A percentile compares a stretch with the other conserved stretches of the same genome.
phyloP scores from a whole-genome alignment of 37 sponge, comb jelly and placozoan genomes.

The Haliclona indistincta region DNA sequence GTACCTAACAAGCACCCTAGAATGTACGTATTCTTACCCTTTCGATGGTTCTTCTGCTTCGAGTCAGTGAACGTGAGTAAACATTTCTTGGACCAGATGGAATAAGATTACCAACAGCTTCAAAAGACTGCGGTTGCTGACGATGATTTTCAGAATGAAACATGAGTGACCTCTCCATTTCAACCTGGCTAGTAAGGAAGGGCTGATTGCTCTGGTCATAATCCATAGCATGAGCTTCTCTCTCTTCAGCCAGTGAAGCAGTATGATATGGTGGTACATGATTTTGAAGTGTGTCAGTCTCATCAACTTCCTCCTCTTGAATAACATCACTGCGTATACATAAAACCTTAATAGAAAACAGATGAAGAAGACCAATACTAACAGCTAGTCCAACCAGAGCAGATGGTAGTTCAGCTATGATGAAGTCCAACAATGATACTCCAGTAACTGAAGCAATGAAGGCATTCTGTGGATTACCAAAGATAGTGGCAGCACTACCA shows the following conservation, averaged over 20 bases:
- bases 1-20: too few relatives aligned
- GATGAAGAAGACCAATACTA: conserved; percentile 48
- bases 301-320: not conserved
- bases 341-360: not conserved
- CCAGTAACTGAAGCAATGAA: conserved; percentile 51
- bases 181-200: conserved; percentile 9
- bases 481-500: conserved; percentile 69
- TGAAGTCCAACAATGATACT: conserved; percentile 35
- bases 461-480: conserved; percentile 74
- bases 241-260: not conserved
- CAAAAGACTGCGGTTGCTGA: not conserved
- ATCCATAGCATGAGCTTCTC: not conserved
- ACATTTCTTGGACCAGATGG: too few relatives aligned
- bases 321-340: too few relatives aligned
- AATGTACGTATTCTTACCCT: too few relatives aligned
- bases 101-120: too few relatives aligned
- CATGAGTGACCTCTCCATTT: conserved; percentile 12
- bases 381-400: conserved; percentile 46
- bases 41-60: too few relatives aligned
- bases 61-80: too few relatives aligned
- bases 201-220: conserved; percentile 26
- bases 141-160: too few relatives aligned
- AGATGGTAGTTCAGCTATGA: conserved; percentile 45
- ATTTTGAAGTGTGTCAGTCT: not conserved
- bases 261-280: not conserved